phyloP scores from a whole-genome alignment of 2,797 vertebrate genomes.

The Acrossocheilus fasciatus region DNA sequence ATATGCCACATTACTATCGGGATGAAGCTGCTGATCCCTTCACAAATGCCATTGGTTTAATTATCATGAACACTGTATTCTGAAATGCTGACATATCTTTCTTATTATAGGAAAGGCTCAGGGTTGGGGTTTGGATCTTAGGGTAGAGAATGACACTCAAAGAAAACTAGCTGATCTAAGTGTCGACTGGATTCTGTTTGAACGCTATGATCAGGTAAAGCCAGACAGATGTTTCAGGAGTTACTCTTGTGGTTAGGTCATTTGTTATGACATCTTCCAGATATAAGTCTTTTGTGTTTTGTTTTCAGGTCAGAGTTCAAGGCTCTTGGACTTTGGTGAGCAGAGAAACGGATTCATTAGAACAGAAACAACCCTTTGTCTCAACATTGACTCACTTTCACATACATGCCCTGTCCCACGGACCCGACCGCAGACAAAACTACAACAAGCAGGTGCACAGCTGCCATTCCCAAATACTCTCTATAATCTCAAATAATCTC shows the following conservation, averaged over 20 bases:
- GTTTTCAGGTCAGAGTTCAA: constrained; percentile 73
- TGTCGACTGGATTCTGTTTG: constrained; percentile 79
- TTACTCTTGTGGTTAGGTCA: neutral
- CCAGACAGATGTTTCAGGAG: neutral
- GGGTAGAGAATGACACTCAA: constrained; percentile 69
- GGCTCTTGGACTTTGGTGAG: constrained; percentile 75
- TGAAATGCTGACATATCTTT: constrained; percentile 73
- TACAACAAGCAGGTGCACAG: constrained; percentile 77
- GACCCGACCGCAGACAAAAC: constrained; percentile 61
- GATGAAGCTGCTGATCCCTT: neutral
- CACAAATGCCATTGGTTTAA: neutral
- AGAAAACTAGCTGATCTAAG: constrained; percentile 66
- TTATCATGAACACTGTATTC: constrained; percentile 6
- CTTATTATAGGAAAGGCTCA: constrained; percentile 61
- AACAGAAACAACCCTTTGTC: constrained; percentile 79
- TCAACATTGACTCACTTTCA: constrained; percentile 74
- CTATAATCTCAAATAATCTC: neutral
- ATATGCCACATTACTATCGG: neutral
- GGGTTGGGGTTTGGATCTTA: constrained; percentile 71
- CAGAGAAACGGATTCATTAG: constrained; percentile 66
- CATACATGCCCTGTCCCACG: constrained; percentile 70
- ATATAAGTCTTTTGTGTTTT: neutral
- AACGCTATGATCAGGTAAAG: constrained; percentile 73
- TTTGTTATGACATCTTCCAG: neutral
- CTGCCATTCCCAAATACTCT: neutral